Percentiles rank a stretch among this genome's conserved stretches.
Evolutionary conservation across 2,797 vertebrate species (phyloP).

Genomic region (Urocyon cinereoargenteus): DNA sequence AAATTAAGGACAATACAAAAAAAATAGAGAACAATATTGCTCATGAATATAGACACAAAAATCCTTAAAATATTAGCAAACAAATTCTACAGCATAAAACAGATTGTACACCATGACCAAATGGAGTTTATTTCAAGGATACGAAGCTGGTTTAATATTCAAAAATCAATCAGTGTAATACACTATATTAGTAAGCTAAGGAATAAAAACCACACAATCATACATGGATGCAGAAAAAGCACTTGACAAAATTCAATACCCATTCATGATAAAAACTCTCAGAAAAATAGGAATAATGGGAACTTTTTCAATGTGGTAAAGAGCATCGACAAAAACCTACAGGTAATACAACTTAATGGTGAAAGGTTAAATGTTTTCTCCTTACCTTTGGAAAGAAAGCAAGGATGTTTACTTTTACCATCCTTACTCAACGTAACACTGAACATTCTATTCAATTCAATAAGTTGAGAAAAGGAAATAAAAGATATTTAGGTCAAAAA

Average conservation of each 20-base stretch:
- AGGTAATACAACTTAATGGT: background rate
- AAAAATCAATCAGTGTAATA: background rate
- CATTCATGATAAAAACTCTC: background rate
- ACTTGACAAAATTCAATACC: background rate
- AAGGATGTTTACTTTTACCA: background rate
- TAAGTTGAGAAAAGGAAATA: background rate
- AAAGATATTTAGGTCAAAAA: background rate
- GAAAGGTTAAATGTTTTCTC: background rate
- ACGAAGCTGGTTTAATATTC: background rate
- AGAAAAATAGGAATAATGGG: background rate
- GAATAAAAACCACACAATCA: background rate
- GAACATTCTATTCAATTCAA: background rate
- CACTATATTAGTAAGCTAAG: background rate
- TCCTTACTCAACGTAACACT: background rate
- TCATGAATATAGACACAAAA: background rate
- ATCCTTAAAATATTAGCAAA: background rate
- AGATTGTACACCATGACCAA: background rate
- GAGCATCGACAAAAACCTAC: background rate
- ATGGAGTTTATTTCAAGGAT: background rate
- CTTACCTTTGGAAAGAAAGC: background rate
- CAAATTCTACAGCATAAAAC: background rate
- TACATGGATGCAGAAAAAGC: background rate
- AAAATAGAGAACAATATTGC: background rate
- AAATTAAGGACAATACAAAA: background rate
- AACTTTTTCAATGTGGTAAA: background rate